Percentiles rank a stretch among this genome's conserved stretches.
phyloP scores from a whole-genome alignment of 1,140 invertebrate genomes.

The Magallana angulata region DNA sequence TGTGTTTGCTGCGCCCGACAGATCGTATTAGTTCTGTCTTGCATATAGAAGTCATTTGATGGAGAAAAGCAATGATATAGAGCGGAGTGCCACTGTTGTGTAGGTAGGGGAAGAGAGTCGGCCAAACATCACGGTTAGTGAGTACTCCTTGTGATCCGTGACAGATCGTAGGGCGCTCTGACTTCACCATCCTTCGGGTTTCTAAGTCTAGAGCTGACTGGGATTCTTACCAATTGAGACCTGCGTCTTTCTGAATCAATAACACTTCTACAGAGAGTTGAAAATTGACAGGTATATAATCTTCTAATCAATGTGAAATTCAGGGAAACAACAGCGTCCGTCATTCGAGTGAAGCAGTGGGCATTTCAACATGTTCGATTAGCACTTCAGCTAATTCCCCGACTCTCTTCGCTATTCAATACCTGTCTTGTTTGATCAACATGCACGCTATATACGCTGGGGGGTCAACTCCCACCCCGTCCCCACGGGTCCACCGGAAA shows the following conservation, averaged over 20 bases:
- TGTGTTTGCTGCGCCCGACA: background rate
- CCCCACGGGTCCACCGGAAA: constrained; percentile 69
- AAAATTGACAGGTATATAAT: constrained; percentile 12
- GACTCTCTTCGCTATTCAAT: background rate
- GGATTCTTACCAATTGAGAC: background rate
- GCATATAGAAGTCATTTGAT: background rate
- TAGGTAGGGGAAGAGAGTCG: background rate
- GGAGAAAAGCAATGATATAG: background rate
- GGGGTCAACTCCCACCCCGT: constrained; percentile 72
- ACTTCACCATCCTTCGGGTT: background rate
- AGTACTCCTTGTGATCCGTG: background rate
- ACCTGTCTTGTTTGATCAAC: background rate
- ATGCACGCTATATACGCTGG: constrained; percentile 71
- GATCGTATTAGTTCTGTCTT: background rate
- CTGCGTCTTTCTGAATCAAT: background rate
- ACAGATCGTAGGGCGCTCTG: background rate
- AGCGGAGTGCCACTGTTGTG: background rate
- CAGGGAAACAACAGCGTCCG: background rate
- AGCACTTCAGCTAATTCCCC: background rate
- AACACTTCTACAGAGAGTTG: background rate
- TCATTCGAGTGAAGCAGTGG: background rate
- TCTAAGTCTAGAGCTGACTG: background rate
- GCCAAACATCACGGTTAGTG: background rate
- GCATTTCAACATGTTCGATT: background rate
- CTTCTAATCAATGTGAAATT: background rate